Evolutionary conservation across 64 coral and sea anemone species (phyloP).

Genomic region (Astreopora myriophthalma): DNA sequence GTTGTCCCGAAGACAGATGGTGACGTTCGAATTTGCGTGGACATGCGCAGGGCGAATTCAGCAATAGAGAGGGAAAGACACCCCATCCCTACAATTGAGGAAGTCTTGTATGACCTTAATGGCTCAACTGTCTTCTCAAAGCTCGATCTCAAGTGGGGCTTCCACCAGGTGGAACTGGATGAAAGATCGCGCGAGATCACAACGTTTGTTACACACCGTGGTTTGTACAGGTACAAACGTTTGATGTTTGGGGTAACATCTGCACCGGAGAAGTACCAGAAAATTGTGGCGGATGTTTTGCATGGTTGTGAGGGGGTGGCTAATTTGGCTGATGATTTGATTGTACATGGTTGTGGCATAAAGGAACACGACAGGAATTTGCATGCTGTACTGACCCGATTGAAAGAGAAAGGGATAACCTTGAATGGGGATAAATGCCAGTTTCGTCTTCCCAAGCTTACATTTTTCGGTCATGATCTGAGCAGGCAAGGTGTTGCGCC

Average conservation of each 20-base stretch:
- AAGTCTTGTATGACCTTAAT: not conserved
- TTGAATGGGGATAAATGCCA: constrained; percentile 7
- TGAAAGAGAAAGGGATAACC: not conserved
- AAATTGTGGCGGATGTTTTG: not conserved
- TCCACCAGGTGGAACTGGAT: not conserved
- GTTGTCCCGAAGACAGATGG: not conserved
- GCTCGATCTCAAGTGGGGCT: not conserved
- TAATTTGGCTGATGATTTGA: not conserved
- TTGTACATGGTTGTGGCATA: constrained; percentile 26
- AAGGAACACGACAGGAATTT: not conserved
- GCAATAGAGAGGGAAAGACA: too few species aligned
- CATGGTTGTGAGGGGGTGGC: not conserved
- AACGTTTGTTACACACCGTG: not conserved
- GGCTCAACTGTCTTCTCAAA: not conserved
- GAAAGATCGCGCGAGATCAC: not conserved
- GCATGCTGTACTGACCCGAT: not conserved
- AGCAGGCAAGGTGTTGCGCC: not conserved
- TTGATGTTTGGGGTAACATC: not conserved
- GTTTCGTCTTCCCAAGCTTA: not conserved
- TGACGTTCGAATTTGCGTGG: too few species aligned
- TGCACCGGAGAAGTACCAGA: too few species aligned
- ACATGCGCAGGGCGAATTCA: too few species aligned
- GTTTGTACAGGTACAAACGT: not conserved
- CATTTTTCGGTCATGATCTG: constrained; percentile 25
- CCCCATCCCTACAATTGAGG: too few species aligned